A percentile compares a stretch with the other conserved stretches of the same genome.
phyloP scores from a whole-genome alignment of 2,113 vertebrate species.

The Nannobrachium achirus region DNA sequence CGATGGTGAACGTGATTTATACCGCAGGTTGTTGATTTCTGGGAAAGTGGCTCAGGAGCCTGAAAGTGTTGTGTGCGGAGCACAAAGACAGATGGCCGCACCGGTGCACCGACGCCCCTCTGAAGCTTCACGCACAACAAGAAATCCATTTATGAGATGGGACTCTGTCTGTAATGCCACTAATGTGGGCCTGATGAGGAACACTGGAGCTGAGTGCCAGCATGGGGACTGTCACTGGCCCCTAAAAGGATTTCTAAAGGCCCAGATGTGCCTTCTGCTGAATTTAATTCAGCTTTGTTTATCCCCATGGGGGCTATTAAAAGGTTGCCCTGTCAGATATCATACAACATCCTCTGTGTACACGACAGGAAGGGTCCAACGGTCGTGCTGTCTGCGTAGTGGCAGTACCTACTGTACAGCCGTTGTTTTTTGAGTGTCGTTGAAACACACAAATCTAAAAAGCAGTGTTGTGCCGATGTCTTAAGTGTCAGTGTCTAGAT shows the following conservation, averaged over 20 bases:
- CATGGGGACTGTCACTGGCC: slow-evolving; percentile 42
- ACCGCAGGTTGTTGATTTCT: slow-evolving; percentile 65
- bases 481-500: background rate
- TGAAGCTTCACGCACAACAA: slow-evolving; percentile 56
- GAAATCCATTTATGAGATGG: slow-evolving; percentile 69
- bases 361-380: background rate
- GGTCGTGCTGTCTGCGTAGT: slow-evolving; percentile 15
- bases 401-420: background rate
- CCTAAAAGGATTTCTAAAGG: slow-evolving; percentile 64
- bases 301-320: slow-evolving; percentile 39
- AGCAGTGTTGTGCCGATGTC: too few relatives aligned
- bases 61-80: slow-evolving; percentile 27
- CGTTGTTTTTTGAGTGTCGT: background rate
- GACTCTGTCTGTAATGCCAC: slow-evolving; percentile 57
- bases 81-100: slow-evolving; percentile 66
- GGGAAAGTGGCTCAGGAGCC: slow-evolving; percentile 56
- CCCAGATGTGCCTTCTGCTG: slow-evolving; percentile 57
- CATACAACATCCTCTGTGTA: slow-evolving; percentile 8
- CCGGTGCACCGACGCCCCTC: slow-evolving; percentile 48
- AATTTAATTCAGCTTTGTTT: slow-evolving; percentile 50
- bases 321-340: slow-evolving; percentile 45
- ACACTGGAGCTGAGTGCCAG: slow-evolving; percentile 48
- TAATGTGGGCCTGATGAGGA: slow-evolving; percentile 69
- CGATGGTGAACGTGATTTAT: slow-evolving; percentile 53
- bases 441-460: background rate